Evolutionary conservation across 2,113 vertebrate genomes (phyloP), one percentile per base, ranked within the genome.

Genomic region (Corythornis madagascariensis): DNA sequence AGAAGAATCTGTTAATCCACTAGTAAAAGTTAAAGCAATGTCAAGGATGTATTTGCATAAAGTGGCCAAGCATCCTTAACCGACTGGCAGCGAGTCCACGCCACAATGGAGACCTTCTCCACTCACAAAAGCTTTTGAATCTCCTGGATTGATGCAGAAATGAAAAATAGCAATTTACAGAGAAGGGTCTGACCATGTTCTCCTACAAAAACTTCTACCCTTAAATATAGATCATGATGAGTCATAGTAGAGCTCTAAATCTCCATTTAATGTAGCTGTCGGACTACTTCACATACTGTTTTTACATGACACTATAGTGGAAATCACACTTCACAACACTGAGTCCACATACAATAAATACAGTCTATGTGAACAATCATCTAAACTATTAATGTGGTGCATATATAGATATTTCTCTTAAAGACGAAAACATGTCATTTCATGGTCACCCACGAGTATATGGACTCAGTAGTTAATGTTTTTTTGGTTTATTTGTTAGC

Each of bases 1-100:
- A 93, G 76, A 86, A 86, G 86, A 83, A 91, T 33, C 70, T 4
- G 22, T 74, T 91, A 91, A 87, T 95, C 75, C 90, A 85, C 70
- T 35, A 67, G 48, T 60, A 93, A 80, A 88, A 92, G 69, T 42
- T 75, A 72, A 67, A 88, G 88, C 86, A 65, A 56, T 7, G 73
- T 84, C 94, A 94, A 83, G 73, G 83, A 77, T 71, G 76, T 61
- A 71, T 83, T 80, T 83, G 83, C 65, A 47, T 26, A 31, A 60
- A 56, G 43, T 45, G 65, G 35, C n/a, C 40, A 24, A 86, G 76
- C 11, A 5, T 75, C 83, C 61, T 75, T 55, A 60, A 31, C 65
- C 65, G n/a, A 61, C 63, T 53, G 0, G 0, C 5, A 20, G 43
- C 2, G n/a, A 88, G 43, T 5, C 47, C 35, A 6, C 0, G 48